Conservation (phyloP, 2,888 invertebrate species). For the Anaspis maculata region DNA sequence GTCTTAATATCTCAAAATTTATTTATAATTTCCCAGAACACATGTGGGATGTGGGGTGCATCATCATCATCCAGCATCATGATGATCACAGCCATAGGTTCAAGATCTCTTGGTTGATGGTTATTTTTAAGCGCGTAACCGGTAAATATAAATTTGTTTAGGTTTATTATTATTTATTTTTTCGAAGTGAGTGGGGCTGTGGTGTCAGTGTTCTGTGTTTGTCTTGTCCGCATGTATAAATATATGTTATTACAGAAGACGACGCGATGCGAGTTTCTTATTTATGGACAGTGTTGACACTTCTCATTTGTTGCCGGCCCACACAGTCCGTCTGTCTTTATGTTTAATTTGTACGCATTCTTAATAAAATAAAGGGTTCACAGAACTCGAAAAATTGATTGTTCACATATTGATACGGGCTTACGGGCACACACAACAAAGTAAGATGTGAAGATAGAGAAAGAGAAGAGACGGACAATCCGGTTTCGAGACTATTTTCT, state of each 20-base stretch:
- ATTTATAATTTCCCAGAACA: too few species aligned
- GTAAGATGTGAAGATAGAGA: too few species aligned
- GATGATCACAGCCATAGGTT: too few species aligned
- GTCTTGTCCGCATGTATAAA: slow-evolving; percentile 36
- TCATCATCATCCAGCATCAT: too few species aligned
- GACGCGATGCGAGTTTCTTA: slow-evolving; percentile 37
- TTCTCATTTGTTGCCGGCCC: slow-evolving; percentile 42
- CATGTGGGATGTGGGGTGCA: too few species aligned
- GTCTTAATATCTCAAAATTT: too few species aligned
- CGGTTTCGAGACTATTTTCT: too few species aligned
- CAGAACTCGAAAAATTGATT: slow-evolving; percentile 22
- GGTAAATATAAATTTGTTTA: slow-evolving; percentile 31
- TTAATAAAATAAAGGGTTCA: slow-evolving; percentile 34
- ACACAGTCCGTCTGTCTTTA: slow-evolving; percentile 38
- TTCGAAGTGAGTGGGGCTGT: slow-evolving; percentile 25
- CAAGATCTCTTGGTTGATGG: too few species aligned
- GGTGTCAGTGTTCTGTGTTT: slow-evolving; percentile 34
- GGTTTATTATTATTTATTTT: slow-evolving; percentile 34
- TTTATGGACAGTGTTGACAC: slow-evolving; percentile 44
- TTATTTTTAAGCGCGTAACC: slow-evolving; percentile 19
- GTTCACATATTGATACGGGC: slow-evolving; percentile 23
- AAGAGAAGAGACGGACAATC: too few species aligned
- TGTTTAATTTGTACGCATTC: slow-evolving; percentile 40
- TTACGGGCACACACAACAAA: too few species aligned
- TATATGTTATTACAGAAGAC: slow-evolving; percentile 39